Base-by-base conservation (phyloP, 2,113 vertebrate genomes). In the Apteryx owenii region DNA sequence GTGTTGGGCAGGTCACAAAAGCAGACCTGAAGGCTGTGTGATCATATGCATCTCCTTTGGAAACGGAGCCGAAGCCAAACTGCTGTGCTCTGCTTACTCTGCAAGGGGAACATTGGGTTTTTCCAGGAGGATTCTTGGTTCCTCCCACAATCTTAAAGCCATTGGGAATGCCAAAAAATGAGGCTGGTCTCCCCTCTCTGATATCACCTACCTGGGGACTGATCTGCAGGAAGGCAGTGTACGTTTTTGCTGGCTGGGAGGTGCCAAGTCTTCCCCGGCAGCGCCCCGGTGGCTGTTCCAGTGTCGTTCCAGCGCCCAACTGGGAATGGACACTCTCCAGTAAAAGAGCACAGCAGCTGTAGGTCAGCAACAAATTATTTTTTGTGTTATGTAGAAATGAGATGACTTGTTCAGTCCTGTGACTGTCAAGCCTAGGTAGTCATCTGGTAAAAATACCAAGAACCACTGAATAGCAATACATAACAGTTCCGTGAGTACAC, bases 401-500 rank as follows among this genome's bases (percentile, higher is more conserved):
- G 82, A 56, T 40, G 50, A 69, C 33, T 60, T 23, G 54, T 28
- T 95, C 36, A 70, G 79, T 71, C 72, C 80, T 2, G 8, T 54
- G 90, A 5, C 66, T 88, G 78, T 85, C 91, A 29, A 66, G 48
- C 62, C 70, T 10, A 3, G 54, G 68, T 77, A 58, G 81, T 64
- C 84, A 29, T 29, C 50, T 12, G 40, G 82, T 64, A 12, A 71
- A 93, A 85, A 36, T n/a, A 64, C 54, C 71, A 42, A 28, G 82
- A 91, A 69, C 46, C 69, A 19, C 87, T 42, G 82, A 80, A n/a
- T 0, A 90, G 88, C 95, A 90, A 48, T 89, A 60, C 81, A 33
- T 4, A 81, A 81, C 79, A 93, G 91, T 44, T 97, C 84, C 94
- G 85, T 68, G 68, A 92, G 91, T 95, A 77, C 97, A 18, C 95